Base-by-base conservation (phyloP, 1,140 invertebrate species). In the Pachyrhynchus sulphureomaculatus region DNA sequence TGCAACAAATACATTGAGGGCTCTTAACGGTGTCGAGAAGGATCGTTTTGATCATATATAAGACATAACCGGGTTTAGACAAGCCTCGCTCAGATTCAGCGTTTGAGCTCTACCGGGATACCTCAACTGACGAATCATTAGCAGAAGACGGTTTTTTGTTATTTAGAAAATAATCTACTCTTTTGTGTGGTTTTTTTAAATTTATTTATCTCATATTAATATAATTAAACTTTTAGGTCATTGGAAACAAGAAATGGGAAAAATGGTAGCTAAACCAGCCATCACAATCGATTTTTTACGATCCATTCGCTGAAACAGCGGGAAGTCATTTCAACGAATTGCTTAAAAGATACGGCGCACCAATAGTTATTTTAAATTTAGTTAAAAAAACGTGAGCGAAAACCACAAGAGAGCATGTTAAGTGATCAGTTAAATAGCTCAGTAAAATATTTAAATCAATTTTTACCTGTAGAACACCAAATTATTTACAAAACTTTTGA, bases 231-330 rank as follows among this genome's bases (percentile, higher is more conserved):
- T 41, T 56, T 60, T 36, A 64, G 86, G 90, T 34, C 92, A 94
- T 75, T 99, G 96, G 96, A 96, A 93, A 51, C 96, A 99, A 78
- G 95, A 98, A 76, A 87, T 94, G 53, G 91, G 90, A 36, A 97
- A 95, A 82, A 97, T 98, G 88, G 93, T 97, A n/a, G 93, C 95
- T 0, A 98, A 98, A 80, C 96, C 96, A 9, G 88, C 92, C 1
- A 99, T 99, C 61, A 86, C 85, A 32, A 86, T 95, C 71, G 91
- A 95, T 77, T 82, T 93, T 29, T 17, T 83, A 84, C 57, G 92
- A 95, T 81, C 92, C 92, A 0, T 94, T 84, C 76, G 86, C 86
- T 9, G 86, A 91, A 80, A 91, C 90, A 48, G 86, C 92, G 32
- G 93, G 93, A 2, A 87, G 87, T 47, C 96, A 99, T 81, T 95